Evolutionary conservation across 53 echinoderm and acorn worm species (phyloP), one percentile per base, ranked within the genome.

Genomic region (Paracentrotus lividus): DNA sequence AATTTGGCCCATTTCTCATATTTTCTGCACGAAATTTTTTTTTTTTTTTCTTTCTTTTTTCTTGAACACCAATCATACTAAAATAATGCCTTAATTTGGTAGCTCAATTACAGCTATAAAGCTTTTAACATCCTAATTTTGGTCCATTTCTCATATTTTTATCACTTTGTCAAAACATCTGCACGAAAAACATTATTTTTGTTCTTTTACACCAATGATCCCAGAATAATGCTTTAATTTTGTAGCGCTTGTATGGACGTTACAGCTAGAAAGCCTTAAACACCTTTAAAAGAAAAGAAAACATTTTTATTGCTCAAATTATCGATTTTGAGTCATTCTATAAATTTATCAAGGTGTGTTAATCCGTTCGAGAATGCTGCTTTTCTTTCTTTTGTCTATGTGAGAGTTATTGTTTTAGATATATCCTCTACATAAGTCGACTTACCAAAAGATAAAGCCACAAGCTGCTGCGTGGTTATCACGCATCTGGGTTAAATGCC

Each of bases 1-100:
- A 67, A 40, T 33, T 55, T 89, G 65, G 66, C 89, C 89, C 38
- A 65, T 60, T 88, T 54, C 34, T 18, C 88, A 29, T 23, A 36
- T 40, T 75, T 6, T 78, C 72, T 72, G 72, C 72, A 38, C 72
- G 40, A 72, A 72, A 40, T 27, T 20, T 18, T 72, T 36, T 16
- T 4, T 20, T 38, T 18, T 40, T 3, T 72, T 67, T 20, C n/a
- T 72, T 36, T 16, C 1, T 20, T 38, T 18, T 40, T 3, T 72
- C 33, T 20, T 20, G 40, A 72, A 72, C 40, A 20, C 40, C 21
- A 36, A 38, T 72, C 72, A 72, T 40, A 20, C 3, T 14, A 18
- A 72, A 72, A 72, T 72, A 14, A 64, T 64, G 10, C 1, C 29
- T 64, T 64, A 5, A 72, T 16, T 72, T 72, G 15, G 2, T 15